Percentiles rank a stretch among this genome's conserved stretches.
phyloP scores from a whole-genome alignment of 1,140 invertebrate genomes.

The Meloidogyne floridensis region DNA sequence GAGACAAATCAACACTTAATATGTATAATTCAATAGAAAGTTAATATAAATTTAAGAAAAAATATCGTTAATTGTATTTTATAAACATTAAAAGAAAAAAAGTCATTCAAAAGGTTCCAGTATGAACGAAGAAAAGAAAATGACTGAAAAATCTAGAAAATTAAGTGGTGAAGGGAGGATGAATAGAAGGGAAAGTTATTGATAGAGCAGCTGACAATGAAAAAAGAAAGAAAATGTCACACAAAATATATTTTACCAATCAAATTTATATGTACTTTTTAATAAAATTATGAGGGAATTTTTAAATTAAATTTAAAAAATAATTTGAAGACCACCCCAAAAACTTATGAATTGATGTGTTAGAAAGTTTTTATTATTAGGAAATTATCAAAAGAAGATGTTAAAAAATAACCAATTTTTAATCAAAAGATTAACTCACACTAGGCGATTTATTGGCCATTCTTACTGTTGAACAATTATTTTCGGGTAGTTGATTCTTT shows the following conservation, averaged over 20 bases:
- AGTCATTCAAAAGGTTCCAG: background rate
- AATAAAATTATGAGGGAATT: too few species aligned
- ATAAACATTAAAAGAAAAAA: background rate
- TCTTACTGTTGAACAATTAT: background rate
- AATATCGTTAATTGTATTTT: background rate
- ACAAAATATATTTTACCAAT: background rate
- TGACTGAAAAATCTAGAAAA: background rate
- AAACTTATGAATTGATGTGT: too few species aligned
- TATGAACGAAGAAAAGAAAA: background rate
- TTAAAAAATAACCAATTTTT: too few species aligned
- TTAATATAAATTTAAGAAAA: background rate
- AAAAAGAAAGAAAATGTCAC: background rate
- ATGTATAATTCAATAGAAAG: background rate
- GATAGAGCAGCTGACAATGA: constrained; percentile 1
- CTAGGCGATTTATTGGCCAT: background rate
- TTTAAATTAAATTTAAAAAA: background rate
- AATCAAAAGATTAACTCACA: background rate
- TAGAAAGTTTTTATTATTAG: too few species aligned
- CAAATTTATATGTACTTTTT: background rate
- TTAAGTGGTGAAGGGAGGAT: background rate
- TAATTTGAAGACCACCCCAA: too few species aligned
- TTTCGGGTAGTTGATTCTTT: background rate
- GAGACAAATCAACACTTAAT: background rate
- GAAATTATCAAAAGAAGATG: too few species aligned
- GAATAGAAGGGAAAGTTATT: background rate